Evolutionary conservation across 2,113 vertebrate species (phyloP), one percentile per base, ranked within the genome.

Genomic region (Archilochus colubris): DNA sequence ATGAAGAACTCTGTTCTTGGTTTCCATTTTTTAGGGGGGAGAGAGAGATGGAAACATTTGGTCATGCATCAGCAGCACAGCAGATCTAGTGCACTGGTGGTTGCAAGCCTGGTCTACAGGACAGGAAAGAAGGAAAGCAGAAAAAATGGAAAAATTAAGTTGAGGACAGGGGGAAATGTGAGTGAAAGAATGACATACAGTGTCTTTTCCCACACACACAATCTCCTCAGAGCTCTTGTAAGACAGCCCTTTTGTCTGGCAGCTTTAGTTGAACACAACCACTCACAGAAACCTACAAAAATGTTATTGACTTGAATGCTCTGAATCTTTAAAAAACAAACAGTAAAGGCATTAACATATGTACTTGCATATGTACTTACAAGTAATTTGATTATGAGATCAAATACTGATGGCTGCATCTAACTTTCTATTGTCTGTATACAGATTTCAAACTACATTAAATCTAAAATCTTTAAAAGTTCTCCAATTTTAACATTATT

Each of bases 31-130:
- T 53, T 83, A 76, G 76, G 46, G 21, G 20, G 22, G 46, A 95
- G 88, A 82, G 43, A 79, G 86, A 46, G 86, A 43, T 46, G 55
- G 59, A 48, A 80, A 68, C 4, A 58, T 50, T 9, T 75, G 82
- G 77, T 66, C 91, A 72, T 40, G 72, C 80, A 38, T 53, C 70
- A 93, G 83, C 25, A 86, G 70, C 76, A 83, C 68, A 86, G 95
- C 88, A 93, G 51, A 28, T 77, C 44, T 27, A 72, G 74, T 14
- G 51, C 66, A 84, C 33, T 48, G 78, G 23, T 48, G 83, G 31
- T 61, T 79, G 46, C 18, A 30, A 54, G 40, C 48, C 69, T 63
- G 50, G 48, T 86, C 68, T 67, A 68, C 63, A 66, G 82, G 28
- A 58, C 22, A 43, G 59, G 23, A 69, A 58, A 63, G 85, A 58